Conservation (phyloP, 35 echinoderm and acorn worm species). For the Anneissia japonica region DNA sequence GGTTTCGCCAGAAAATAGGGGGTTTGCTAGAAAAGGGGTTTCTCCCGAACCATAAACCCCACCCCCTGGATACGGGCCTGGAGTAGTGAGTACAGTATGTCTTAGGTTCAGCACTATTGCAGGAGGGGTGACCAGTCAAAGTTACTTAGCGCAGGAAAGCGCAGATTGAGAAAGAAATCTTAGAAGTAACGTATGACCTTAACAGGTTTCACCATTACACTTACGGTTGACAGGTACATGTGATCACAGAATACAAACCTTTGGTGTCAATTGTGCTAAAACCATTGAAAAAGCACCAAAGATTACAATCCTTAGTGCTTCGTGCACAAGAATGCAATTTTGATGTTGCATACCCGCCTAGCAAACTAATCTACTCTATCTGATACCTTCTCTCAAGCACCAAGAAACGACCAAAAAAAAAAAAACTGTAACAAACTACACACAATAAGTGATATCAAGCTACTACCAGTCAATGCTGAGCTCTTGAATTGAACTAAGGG, state of each 20-base stretch:
- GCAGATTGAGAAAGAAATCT: slow-evolving; percentile 49
- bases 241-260: slow-evolving; percentile 53
- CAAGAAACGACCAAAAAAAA: not conserved
- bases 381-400: slow-evolving; percentile 30
- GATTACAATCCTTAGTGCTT: slow-evolving; percentile 45
- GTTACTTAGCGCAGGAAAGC: slow-evolving; percentile 38
- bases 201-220: slow-evolving; percentile 57
- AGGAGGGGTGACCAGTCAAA: slow-evolving; percentile 49
- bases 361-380: slow-evolving; percentile 29
- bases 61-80: too few relatives aligned
- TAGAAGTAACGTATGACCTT: slow-evolving; percentile 34
- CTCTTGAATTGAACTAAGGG: slow-evolving; percentile 18
- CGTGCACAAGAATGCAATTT: slow-evolving; percentile 42
- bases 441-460: not conserved
- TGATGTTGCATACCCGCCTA: slow-evolving; percentile 21
- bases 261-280: slow-evolving; percentile 57
- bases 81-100: too few relatives aligned
- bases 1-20: too few relatives aligned
- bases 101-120: slow-evolving; percentile 37
- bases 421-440: not conserved
- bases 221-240: slow-evolving; percentile 29
- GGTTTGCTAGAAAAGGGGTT: too few relatives aligned
- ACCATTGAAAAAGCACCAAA: slow-evolving; percentile 44
- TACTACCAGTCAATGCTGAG: not conserved
- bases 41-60: too few relatives aligned